Evolutionary conservation across 2,888 invertebrate species (phyloP), one percentile per base, ranked within the genome.

Genomic region (Lymantria monacha): DNA sequence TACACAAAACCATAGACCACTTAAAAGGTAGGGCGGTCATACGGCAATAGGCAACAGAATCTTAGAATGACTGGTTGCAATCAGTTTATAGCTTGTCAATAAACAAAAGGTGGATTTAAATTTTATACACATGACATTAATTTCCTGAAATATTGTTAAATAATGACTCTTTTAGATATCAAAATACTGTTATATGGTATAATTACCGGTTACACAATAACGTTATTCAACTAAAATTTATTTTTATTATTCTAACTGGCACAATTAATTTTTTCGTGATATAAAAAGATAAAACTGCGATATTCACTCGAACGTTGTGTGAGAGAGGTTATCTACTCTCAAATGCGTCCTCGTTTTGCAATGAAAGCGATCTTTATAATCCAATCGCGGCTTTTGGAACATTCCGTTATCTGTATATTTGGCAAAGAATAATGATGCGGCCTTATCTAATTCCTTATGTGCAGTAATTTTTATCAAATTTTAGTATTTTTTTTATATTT

Each of bases 331-430:
- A 42, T 44, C 44, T 49, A 15, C 44, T 45, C 22, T 36, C 41
- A 52, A 48, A 63, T 55, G 45, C 42, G 49, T 43, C 44, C 42
- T 38, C 13, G 13, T 47, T 50, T 42, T 58, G 9, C 38, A 38
- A 38, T 38, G 38, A 38, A 38, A 38, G 12, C 38, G 38, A 12
- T 38, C 59, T 47, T 22, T 48, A 51, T 41, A 46, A 36, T 41
- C 37, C 50, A 36, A 46, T 50, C n/a, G 30, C 37, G 46, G 46
- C 10, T 43, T 31, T 46, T 50, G 49, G 57, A 53, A n/a, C 53
- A 44, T 46, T 13, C 48, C 42, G 46, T 48, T 57, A 44, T 49
- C 37, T 22, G 38, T 57, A 49, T 61, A 30, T 53, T 46, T 43
- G 33, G 41, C 37, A 33, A 46, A 37, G 42, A 49, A 42, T 12